A percentile compares a stretch with the other conserved stretches of the same genome.
phyloP scores from a whole-genome alignment of 2,797 vertebrate species.

The Lateolabrax maculatus region DNA sequence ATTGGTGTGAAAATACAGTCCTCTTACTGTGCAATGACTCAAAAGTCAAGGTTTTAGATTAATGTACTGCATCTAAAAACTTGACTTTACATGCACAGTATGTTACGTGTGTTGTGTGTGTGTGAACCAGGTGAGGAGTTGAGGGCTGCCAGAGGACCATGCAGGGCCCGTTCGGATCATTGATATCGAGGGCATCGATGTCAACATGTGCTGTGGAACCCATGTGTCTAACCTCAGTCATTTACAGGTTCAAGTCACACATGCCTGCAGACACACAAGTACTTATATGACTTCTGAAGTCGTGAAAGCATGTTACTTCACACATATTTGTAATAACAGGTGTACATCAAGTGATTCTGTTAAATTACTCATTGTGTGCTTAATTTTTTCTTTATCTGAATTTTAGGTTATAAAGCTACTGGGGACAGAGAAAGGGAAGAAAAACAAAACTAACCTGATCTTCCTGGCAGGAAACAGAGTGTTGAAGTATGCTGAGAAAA shows the following conservation, averaged over 20 bases:
- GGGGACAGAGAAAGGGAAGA: conserved; percentile 95
- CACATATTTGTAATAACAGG: background rate
- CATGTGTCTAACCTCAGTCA: conserved; percentile 95
- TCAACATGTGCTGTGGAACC: conserved; percentile 97
- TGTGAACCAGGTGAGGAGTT: conserved; percentile 88
- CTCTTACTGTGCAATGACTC: background rate
- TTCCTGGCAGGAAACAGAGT: conserved; percentile 93
- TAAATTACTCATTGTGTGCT: background rate
- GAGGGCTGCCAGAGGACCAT: conserved; percentile 92
- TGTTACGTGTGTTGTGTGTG: background rate
- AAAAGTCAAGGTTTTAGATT: background rate
- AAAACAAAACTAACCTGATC: conserved; percentile 95
- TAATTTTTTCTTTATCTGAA: background rate
- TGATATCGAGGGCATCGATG: conserved; percentile 92
- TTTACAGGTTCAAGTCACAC: conserved; percentile 87
- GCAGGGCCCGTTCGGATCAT: conserved; percentile 91
- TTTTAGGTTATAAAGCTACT: conserved; percentile 93
- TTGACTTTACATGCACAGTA: background rate
- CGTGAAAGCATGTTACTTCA: background rate
- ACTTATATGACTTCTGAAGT: background rate
- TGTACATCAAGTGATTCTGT: background rate
- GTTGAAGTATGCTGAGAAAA: conserved; percentile 90
- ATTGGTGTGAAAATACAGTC: background rate
- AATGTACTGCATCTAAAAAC: background rate
- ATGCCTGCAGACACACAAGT: background rate